Base-by-base conservation (phyloP, 2,888 invertebrate species). In the Dromius quadrimaculatus region DNA sequence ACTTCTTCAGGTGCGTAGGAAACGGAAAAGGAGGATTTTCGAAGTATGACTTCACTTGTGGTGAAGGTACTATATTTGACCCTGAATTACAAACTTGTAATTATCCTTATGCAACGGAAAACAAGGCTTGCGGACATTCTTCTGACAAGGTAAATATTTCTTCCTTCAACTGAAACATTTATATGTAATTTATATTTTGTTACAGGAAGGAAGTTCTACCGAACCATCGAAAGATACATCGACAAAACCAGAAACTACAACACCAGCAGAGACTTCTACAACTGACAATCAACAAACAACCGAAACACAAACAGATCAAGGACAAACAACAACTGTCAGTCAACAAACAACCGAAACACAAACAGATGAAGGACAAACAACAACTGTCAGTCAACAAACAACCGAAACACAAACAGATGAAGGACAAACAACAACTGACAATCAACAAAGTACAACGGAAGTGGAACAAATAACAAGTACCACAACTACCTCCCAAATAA, bases 11-110 rank as follows among this genome's bases (percentile, higher is more conserved):
- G 38, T 91, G 91, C 77, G 89, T 89, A 0, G 81, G 85, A 71
- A 85, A 87, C 76, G 88, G 87, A 36, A 86, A 86, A 71, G 87
- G 87, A 11, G 85, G 85, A 13, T 88, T 83, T 62, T 85, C 83
- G 1, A 87, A 86, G 79, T 88, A 88, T 75, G 87, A 89, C 11
- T 91, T 88, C 75, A 82, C 81, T 32, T 91, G 91, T 76, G 89
- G 86, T 0, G 86, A 88, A 54, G 61, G 61, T 43, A 93, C 93
- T 4, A 89, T 90, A 34, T 93, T 92, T 92, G 92, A 92, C 81
- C 86, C 88, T 69, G 82, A 85, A 6, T 34, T 61, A 63, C 81
- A 88, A 70, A 84, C 87, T 78, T 94, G 93, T 80, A 92, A 93
- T 80, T 88, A 92, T 79, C 86, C 87, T 34, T 88, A 87, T 85